Base-by-base conservation (phyloP, 2,113 vertebrate species). In the Odocoileus hemionus region DNA sequence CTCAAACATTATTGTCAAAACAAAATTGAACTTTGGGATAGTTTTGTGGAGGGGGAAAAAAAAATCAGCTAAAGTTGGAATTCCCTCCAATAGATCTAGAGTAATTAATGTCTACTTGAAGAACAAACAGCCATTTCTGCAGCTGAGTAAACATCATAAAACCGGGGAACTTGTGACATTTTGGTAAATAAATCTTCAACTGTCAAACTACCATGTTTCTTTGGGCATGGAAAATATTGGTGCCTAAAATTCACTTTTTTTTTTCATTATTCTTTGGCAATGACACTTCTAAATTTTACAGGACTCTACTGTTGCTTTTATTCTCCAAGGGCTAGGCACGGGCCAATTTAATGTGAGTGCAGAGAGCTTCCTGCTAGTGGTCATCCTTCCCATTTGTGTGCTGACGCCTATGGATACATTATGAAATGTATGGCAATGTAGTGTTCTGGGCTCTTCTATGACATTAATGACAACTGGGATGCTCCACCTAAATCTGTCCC, bases 381-480 rank as follows among this genome's bases (percentile, higher is more conserved):
- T 47, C 33, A 61, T 50, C 16, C 25, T 43, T 54, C 5, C 2
- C n/a, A 1, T 28, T 12, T 2, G 9, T 36, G 50, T 94, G 6
- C 26, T 70, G 19, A 43, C 5, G 2, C 14, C 23, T 21, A 89
- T 9, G n/a, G 64, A 67, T 67, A 67, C 7, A 8, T 74, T 45
- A 87, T 30, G 16, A 93, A 61, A 83, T 21, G 3, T 0, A 12
- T 5, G 11, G 13, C 3, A 52, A 23, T 50, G 1, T 9, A 58
- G 70, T 13, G 14, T 43, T 10, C 1, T 21, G 1, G 0, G 3
- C 17, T 45, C 13, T 28, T 14, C 33, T 47, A 5, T 21, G 45
- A 28, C 33, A n/a, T 61, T 25, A 89, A 26, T 4, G 13, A 13
- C 10, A 45, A 25, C n/a, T 39, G 47, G 17, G 16, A 19, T 58